Evolutionary conservation across 1,140 invertebrate species (phyloP), one percentile per base, ranked within the genome.

Genomic region (Diorhabda sublineata): DNA sequence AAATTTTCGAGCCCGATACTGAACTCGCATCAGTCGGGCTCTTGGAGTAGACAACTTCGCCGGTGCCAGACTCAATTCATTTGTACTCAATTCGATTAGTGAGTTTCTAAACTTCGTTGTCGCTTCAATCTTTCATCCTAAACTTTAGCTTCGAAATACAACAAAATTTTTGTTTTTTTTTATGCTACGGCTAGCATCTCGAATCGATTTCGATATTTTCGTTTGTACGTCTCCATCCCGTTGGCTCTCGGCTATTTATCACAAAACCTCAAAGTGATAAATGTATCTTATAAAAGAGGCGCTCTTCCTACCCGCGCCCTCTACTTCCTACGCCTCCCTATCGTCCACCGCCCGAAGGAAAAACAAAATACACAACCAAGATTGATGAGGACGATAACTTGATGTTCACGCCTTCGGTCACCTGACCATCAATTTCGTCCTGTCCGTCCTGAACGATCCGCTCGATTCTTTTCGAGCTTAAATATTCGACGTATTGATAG

Each of bases 51-150:
- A 52, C 47, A n/a, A 52, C n/a, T 52, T 52, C 4, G 47, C 6
- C 4, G 47, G n/a, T 52, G 47, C 47, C 26, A 3, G 47, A 52
- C 47, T 6, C 47, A 52, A 52, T 52, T 52, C 47, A 52, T 52
- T 52, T 52, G 47, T 52, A 52, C 47, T 52, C 47, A n/a, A 52
- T 52, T 52, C 47, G n/a, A 52, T 52, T 52, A 52, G 47, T 52
- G 47, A 52, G 47, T 52, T 52, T 52, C 47, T 52, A 52, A 52
- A 52, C 47, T 52, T 52, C 47, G n/a, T 52, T 52, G 47, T 52
- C n/a, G 47, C 47, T 52, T 52, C 47, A 52, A 52, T 52, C 47
- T 52, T 52, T n/a, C 47, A 52, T 6, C 4, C 47, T 6, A 52
- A n/a, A 52, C n/a, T 52, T 6, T n/a, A 52, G 6, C 47, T 26